phyloP scores from a whole-genome alignment of 2,888 invertebrate species.

The Colletes collaris region DNA sequence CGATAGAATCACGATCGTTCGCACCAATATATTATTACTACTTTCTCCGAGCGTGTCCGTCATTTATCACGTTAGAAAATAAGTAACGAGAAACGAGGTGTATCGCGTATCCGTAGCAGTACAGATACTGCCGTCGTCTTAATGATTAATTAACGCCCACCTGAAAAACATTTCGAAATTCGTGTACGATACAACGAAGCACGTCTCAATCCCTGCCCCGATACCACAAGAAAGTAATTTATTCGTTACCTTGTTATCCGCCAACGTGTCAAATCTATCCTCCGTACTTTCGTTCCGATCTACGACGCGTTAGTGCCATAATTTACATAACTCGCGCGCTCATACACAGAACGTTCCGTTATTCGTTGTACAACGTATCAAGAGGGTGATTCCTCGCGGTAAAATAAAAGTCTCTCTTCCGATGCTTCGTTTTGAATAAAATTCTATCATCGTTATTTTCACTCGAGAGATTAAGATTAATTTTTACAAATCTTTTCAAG shows the following conservation, averaged over 20 bases:
- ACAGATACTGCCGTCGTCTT: neutral
- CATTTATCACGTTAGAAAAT: constrained; percentile 42
- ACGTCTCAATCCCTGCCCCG: constrained; percentile 18
- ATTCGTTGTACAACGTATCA: too few species aligned
- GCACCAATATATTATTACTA: constrained; percentile 22
- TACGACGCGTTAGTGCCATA: too few species aligned
- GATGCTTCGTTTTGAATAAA: too few species aligned
- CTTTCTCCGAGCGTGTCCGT: constrained; percentile 29
- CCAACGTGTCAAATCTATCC: neutral
- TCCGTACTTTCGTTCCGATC: too few species aligned
- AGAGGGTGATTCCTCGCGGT: too few species aligned
- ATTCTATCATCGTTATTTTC: too few species aligned
- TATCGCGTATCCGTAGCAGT: neutral
- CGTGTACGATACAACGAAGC: neutral
- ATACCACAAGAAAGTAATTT: constrained; percentile 8
- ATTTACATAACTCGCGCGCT: neutral
- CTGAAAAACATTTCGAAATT: constrained; percentile 5
- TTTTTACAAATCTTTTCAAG: too few species aligned
- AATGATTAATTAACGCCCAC: constrained; percentile 35
- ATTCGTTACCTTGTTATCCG: constrained; percentile 7
- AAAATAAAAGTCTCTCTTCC: too few species aligned
- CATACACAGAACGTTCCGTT: neutral
- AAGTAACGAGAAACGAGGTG: constrained; percentile 8
- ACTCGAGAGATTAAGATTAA: too few species aligned
- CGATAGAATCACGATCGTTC: constrained; percentile 23